Evolutionary conservation across 2,113 vertebrate genomes (phyloP), one percentile per base, ranked within the genome.

Genomic region (Opisthocomus hoazin): DNA sequence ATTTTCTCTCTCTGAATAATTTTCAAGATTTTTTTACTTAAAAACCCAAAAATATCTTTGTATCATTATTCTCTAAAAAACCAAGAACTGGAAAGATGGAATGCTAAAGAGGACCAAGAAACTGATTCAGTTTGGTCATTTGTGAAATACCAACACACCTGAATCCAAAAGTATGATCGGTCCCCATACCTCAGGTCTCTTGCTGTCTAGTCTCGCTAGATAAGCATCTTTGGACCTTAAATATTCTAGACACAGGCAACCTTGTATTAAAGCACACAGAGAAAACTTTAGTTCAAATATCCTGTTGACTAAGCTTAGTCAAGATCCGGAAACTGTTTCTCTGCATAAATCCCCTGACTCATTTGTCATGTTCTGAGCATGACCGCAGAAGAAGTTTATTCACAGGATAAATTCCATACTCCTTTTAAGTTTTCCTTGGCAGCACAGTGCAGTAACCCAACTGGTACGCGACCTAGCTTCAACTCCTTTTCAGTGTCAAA

Each of bases 251-350:
- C 83, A 90, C 30, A 73, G 61, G 15, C 29, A 87, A 34, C 66
- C 87, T 80, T 84, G 23, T 87, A 54, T 70, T 90, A n/a, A 77
- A 63, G 43, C 46, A 78, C 12, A 74, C 37, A 90, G 65, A 82
- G 77, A 88, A 89, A 97, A 90, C 69, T 86, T 88, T 18, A 88
- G 65, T 94, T 91, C 94, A 96, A 89, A 92, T 91, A 96, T 92
- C 91, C 91, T 97, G 89, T 97, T 96, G 95, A 90, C 91, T 92
- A 80, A 96, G 89, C 73, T 93, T 90, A 96, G 84, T 75, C 60
- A 89, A 95, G 84, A 95, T 93, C 93, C 36, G 56, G 91, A 95
- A 96, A 91, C 68, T 39, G n/a, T 84, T 96, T 91, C 84, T 94
- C 73, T 96, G 36, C 51, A 73, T 96, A 93, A 95, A 94, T 94